phyloP scores from a whole-genome alignment of 2,797 vertebrate species.

The Enteromius viviparus region DNA sequence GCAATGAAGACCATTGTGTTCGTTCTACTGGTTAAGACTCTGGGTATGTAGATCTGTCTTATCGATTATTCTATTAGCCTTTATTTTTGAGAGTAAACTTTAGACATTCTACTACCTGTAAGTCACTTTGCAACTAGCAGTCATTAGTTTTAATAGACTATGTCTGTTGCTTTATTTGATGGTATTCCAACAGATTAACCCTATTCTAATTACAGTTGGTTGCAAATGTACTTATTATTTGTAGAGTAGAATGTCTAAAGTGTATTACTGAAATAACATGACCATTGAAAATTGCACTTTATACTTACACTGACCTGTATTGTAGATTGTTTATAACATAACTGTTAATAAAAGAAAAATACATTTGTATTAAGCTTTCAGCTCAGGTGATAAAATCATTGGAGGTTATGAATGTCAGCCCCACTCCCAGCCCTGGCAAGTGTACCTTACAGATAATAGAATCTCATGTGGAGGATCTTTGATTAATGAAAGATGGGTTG shows the following conservation, averaged over 20 bases:
- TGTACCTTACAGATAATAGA: constrained; percentile 55
- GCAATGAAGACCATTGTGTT: too few relatives aligned
- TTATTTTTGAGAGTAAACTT: too few relatives aligned
- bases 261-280: not conserved
- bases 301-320: not conserved
- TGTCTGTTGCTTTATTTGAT: too few relatives aligned
- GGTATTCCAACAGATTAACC: not conserved
- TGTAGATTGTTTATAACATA: not conserved
- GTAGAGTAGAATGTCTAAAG: not conserved
- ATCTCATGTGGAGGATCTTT: too few relatives aligned
- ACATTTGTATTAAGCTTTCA: not conserved
- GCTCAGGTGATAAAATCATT: constrained; percentile 73
- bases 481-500: too few relatives aligned
- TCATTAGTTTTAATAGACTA: not conserved
- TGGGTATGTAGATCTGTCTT: too few relatives aligned
- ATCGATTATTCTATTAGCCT: too few relatives aligned
- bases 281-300: not conserved
- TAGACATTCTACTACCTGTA: too few relatives aligned
- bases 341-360: not conserved
- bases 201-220: not conserved
- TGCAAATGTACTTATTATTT: not conserved
- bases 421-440: constrained; percentile 67
- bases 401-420: constrained; percentile 69
- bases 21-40: too few relatives aligned
- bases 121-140: not conserved